phyloP scores from a whole-genome alignment of 2,113 vertebrate genomes.

The Hassar affinis region DNA sequence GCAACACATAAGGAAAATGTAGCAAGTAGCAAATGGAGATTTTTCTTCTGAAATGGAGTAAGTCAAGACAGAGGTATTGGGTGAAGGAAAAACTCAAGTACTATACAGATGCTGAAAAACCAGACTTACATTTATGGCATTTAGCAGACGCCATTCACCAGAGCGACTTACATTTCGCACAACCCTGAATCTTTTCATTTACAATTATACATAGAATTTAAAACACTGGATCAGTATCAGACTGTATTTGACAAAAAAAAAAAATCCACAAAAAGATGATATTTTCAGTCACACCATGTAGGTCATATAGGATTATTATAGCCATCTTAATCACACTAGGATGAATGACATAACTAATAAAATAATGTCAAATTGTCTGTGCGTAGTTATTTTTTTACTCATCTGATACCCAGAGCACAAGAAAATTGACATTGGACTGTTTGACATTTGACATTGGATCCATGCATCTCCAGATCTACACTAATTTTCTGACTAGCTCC shows the following conservation, averaged over 20 bases:
- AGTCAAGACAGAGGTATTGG: not conserved
- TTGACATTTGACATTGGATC: not conserved
- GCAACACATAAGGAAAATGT: not conserved
- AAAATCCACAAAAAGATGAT: not conserved
- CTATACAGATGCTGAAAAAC: not conserved
- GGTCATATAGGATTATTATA: slow-evolving; percentile 10
- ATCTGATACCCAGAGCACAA: not conserved
- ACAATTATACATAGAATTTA: not conserved
- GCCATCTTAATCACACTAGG: not conserved
- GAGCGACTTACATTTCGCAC: too few species aligned
- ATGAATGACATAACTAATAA: not conserved
- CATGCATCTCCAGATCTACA: not conserved
- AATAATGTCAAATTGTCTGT: not conserved
- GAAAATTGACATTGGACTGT: not conserved
- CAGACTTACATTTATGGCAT: too few species aligned
- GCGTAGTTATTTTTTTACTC: not conserved
- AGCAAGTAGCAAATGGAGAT: not conserved
- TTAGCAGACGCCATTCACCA: too few species aligned
- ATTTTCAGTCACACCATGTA: not conserved
- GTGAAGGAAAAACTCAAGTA: not conserved
- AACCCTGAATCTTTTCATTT: too few species aligned
- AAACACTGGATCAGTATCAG: not conserved
- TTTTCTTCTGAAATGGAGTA: not conserved
- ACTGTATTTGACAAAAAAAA: not conserved
- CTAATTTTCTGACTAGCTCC: not conserved